These are phyloP conservation scores for Margaritifera margaritifera DNA, from an alignment of 2,888 invertebrate species.

Conservation along the genomic window DNA sequence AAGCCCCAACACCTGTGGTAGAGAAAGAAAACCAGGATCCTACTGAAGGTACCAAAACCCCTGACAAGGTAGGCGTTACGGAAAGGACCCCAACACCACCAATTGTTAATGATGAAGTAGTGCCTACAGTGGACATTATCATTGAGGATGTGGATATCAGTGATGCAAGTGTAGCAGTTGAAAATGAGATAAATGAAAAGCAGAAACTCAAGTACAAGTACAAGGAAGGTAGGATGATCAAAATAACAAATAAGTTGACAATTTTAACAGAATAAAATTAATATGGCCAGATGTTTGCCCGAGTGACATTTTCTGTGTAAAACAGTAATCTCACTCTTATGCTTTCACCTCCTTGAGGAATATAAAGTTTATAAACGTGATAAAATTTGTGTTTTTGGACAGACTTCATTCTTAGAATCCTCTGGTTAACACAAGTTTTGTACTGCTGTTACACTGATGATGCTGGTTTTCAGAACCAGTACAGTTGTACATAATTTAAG, in stretches of 20 bases:
- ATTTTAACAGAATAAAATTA: no score
- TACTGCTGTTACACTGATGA: no score
- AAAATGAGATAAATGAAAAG: constrained; percentile 16
- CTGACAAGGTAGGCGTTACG: constrained; percentile 3
- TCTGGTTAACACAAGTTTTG: no score
- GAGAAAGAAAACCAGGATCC: constrained; percentile 14
- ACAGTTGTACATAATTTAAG: no score
- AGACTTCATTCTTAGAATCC: no score
- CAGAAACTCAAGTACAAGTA: constrained; percentile 50
- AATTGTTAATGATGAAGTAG: constrained; percentile 7
- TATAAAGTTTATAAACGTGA: no score
- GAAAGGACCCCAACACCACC: constrained; percentile 2
- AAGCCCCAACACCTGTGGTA: constrained; percentile 9
- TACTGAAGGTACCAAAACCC: background rate
- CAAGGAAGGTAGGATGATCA: constrained; percentile 48
- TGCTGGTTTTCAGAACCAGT: no score
- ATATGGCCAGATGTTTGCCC: no score
- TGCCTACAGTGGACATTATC: constrained; percentile 40
- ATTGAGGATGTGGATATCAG: constrained; percentile 40
- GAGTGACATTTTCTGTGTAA: no score
- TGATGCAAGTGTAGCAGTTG: constrained; percentile 24
- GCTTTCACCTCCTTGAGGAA: no score
- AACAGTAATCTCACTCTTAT: no score
- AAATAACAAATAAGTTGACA: background rate
- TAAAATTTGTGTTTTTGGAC: no score